Evolutionary conservation across 2,888 invertebrate species (phyloP), one percentile per base, ranked within the genome.

Genomic region (Terebella lapidaria): DNA sequence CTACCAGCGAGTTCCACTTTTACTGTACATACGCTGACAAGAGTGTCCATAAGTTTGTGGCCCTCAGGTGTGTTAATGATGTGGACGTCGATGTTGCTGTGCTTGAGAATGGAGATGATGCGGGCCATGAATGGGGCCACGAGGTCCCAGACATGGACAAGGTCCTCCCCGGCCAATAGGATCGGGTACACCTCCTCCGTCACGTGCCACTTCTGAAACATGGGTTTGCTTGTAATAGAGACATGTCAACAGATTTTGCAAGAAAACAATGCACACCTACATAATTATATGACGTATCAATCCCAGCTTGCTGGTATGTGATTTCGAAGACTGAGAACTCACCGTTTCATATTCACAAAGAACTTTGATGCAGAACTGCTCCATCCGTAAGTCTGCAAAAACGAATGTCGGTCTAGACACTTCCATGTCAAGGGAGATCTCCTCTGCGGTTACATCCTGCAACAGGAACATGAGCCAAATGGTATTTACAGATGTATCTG

Each of bases 311-410:
- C n/a, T n/a, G n/a, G n/a, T n/a, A n/a, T n/a, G n/a, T n/a, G n/a
- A n/a, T n/a, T n/a, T n/a, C n/a, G n/a, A n/a, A n/a, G n/a, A n/a
- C n/a, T n/a, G 24, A 30, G 42, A 45, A 61, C 66, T 59, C 59
- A 76, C 76, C 72, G 74, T 72, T 65, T 77, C 77, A 70, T 75
- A 71, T 67, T 78, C 78, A 72, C 78, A 78, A 3, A 78, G 69
- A 2, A 69, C 68, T 60, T 72, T 69, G 28, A 76, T 70, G 65
- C 72, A 71, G 64, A 71, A 75, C 58, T 61, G 61, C 26, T 60
- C 60, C 2, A 54, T 18, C 35, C 30, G 42, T 5, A 64, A 53
- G 28, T 66, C 60, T 26, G 57, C 56, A 3, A 56, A 18, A n/a
- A 52, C 55, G 53, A 58, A 54, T 18, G 29, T 57, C 5, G 45